Evolutionary conservation across 2,113 vertebrate genomes (phyloP).

Genomic region (Nothocercus julius): DNA sequence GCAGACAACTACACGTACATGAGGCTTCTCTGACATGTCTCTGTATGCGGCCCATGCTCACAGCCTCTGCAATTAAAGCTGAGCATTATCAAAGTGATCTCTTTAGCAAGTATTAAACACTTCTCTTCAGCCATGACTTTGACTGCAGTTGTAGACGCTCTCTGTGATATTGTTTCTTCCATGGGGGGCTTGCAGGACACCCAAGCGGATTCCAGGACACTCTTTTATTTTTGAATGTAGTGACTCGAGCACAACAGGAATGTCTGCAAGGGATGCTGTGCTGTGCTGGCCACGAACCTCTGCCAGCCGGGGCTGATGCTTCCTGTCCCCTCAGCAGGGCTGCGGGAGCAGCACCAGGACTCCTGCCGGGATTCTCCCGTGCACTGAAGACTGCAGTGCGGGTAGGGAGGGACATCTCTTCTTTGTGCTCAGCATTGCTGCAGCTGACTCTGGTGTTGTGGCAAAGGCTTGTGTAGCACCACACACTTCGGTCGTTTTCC

Average conservation of each 20-base stretch:
- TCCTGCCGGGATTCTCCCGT: constrained; percentile 38
- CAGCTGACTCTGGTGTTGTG: not conserved
- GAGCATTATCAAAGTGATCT: not conserved
- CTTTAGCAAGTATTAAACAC: not conserved
- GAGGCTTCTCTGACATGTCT: not conserved
- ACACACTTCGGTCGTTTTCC: not conserved
- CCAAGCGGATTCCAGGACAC: not conserved
- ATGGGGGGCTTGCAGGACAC: not conserved
- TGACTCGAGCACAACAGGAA: not conserved
- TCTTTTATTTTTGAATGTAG: not conserved
- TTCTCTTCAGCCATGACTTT: not conserved
- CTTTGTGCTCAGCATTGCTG: constrained; percentile 57
- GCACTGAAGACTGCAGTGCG: not conserved
- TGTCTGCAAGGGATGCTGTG: not conserved
- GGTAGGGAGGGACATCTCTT: constrained; percentile 36
- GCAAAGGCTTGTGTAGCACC: not conserved
- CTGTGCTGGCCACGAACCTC: not conserved
- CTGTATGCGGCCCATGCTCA: not conserved
- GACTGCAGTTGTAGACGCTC: not conserved
- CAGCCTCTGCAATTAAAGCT: not conserved
- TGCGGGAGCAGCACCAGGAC: not conserved
- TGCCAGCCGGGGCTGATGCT: not conserved
- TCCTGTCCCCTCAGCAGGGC: constrained; percentile 16
- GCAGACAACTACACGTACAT: not conserved
- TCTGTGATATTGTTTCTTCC: not conserved